A percentile compares a stretch with the other conserved stretches of the same genome.
These are phyloP conservation scores for Rhorus exstirpatorius DNA, from an alignment of 2,888 invertebrate genomes.

Conservation along the genomic window DNA sequence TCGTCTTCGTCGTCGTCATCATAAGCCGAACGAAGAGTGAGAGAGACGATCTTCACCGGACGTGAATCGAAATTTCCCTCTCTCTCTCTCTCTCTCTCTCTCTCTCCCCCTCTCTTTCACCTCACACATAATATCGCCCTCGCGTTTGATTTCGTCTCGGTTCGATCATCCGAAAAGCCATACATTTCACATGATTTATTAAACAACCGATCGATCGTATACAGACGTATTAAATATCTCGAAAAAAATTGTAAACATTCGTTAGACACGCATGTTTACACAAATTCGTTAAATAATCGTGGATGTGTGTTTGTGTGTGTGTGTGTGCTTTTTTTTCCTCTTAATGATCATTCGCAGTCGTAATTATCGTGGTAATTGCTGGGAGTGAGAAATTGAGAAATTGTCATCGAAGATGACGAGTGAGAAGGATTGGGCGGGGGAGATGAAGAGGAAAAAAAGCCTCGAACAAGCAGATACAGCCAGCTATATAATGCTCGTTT, in stretches of 20 bases:
- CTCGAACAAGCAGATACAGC: too few species aligned
- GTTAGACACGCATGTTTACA: constrained; percentile 12
- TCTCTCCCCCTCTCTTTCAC: constrained; percentile 2
- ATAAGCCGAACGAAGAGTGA: constrained; percentile 26
- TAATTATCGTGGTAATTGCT: too few species aligned
- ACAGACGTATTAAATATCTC: constrained; percentile 19
- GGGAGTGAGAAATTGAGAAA: too few species aligned
- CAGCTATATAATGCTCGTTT: too few species aligned
- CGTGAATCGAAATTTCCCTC: constrained; percentile 34
- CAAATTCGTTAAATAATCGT: not conserved
- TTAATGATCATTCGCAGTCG: not conserved
- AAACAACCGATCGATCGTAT: constrained; percentile 22
- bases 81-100: constrained; percentile 13
- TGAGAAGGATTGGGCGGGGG: too few species aligned
- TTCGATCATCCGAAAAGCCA: constrained; percentile 1
- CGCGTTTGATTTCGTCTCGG: constrained; percentile 6
- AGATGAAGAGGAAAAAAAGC: too few species aligned
- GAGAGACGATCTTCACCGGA: constrained; percentile 37
- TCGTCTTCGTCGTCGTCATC: constrained; percentile 61
- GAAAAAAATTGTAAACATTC: constrained; percentile 11
- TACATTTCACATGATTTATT: constrained; percentile 27
- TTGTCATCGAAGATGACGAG: too few species aligned
- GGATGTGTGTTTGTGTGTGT: not conserved
- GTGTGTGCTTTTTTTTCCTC: not conserved
- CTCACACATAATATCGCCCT: constrained; percentile 8